Evolutionary conservation across 2,888 invertebrate genomes (phyloP), one percentile per base, ranked within the genome.

Genomic region (Drosophila subsilvestris): DNA sequence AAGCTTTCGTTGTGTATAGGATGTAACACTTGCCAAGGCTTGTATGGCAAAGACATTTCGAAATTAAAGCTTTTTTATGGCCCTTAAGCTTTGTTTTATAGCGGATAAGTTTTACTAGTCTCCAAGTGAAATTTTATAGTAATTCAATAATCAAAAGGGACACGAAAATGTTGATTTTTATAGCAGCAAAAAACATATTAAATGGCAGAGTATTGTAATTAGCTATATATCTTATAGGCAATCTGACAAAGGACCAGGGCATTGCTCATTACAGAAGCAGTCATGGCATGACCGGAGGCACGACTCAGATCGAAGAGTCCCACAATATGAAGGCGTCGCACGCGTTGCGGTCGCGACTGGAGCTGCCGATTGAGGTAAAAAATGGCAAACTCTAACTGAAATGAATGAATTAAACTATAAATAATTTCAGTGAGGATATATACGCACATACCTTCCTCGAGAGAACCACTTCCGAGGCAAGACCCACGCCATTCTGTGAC

Each of bases 301-400:
- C 43, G 61, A 48, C 18, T 76, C 44, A 87, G 17, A 18, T 87
- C 80, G 2, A 80, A 81, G 0, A 81, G 25, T 1, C 87, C 87
- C 10, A 25, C 25, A 10, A 87, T 66, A 9, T 81, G 88, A 0
- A 74, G 75, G 1, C 27, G 47, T 8, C 80, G 75, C 0, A 67
- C 20, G 6, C 68, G 58, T 6, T 69, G n/a, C 0, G 75, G 78
- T 0, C 47, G 45, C 3, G 14, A 9, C 7, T 81, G 85, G 3
- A 80, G 42, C n/a, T 65, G 62, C 1, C 76, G 66, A 18, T 67
- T 78, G 1, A 81, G 48, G 14, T 43, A 49, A 14, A 75, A 17
- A 0, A 86, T 3, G 3, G 79, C 68, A 14, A 84, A 65, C n/a
- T 87, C 86, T 32, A 88, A 42, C 88, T 86, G 9, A 12, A 63